Percentiles rank a stretch among this genome's conserved stretches.
Conservation (phyloP, 2,113 vertebrate genomes). For the Vulpes lagopus region DNA sequence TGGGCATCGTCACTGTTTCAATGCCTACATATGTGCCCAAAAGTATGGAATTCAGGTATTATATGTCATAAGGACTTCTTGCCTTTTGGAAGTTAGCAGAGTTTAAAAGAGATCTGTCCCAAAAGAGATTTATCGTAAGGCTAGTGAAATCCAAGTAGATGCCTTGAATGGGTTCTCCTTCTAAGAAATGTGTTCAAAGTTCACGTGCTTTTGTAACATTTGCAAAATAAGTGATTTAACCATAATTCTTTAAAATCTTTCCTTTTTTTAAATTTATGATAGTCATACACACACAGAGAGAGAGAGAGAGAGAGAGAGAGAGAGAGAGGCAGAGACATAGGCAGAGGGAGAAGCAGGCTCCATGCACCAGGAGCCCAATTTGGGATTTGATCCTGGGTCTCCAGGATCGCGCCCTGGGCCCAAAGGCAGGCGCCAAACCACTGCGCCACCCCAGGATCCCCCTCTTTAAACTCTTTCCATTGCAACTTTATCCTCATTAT, state of each 20-base stretch:
- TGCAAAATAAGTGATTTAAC: background rate
- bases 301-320: too few relatives aligned
- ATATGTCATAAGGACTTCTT: background rate
- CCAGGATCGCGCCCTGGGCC: too few relatives aligned
- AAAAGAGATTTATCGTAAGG: background rate
- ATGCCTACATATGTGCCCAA: background rate
- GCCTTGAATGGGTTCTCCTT: background rate
- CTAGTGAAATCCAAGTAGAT: background rate
- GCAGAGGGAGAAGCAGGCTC: too few relatives aligned
- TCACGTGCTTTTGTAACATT: background rate
- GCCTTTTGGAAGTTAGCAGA: background rate
- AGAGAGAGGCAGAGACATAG: too few relatives aligned
- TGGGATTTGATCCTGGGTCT: too few relatives aligned
- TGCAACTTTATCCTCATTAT: background rate
- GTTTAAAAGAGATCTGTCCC: background rate
- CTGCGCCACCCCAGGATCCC: too few relatives aligned
- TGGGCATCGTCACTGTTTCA: fast-evolving
- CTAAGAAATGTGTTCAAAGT: background rate
- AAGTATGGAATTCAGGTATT: background rate
- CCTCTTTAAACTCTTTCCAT: background rate
- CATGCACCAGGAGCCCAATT: too few relatives aligned
- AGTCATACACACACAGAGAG: too few relatives aligned
- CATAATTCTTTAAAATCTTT: background rate
- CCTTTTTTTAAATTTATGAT: too few relatives aligned
- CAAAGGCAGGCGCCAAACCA: too few relatives aligned